Base-by-base conservation (phyloP, 2,888 invertebrate species). In the Leucoptera coffeella region DNA sequence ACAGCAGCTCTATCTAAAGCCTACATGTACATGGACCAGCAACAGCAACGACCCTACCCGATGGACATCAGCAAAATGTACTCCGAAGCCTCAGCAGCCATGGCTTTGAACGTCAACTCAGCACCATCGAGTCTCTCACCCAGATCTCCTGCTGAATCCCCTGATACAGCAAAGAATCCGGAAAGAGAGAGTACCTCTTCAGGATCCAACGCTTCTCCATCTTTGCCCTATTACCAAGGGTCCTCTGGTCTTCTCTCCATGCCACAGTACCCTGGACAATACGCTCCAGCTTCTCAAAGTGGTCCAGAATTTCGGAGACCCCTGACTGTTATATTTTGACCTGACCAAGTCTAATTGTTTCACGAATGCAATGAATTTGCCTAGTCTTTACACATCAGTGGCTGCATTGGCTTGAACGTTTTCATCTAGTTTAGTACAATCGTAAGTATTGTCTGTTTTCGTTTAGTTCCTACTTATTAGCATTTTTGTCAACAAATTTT, bases 311-410 rank as follows among this genome's bases (percentile, higher is more conserved):
- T 84, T 50, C 64, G 85, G 40, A 72, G 85, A 47, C 85, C 85
- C 2, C 56, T 85, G 11, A 81, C 85, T 25, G 85, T 85, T 41
- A 82, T 85, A 75, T 85, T 85, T 74, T 86, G 85, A 85, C 83
- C 82, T 74, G 82, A 82, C 45, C 28, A 28, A 24, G 46, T 41
- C 20, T 61, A 55, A 40, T 30, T 35, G 41, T 40, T 32, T 13
- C 22, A 21, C 22, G 21, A 26, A 29, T 35, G 32, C 26, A 37
- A 32, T 28, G 20, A 30, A 29, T 34, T 31, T 29, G 28, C 33
- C 29, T 37, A n/a, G n/a, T n/a, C n/a, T n/a, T n/a, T n/a, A n/a
- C n/a, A n/a, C n/a, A n/a, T n/a, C n/a, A n/a, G n/a, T n/a, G n/a
- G n/a, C n/a, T n/a, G n/a, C n/a, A n/a, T n/a, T n/a, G n/a, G n/a